Conservation (phyloP, 2,888 invertebrate genomes). For the Xestia sexstrigata region DNA sequence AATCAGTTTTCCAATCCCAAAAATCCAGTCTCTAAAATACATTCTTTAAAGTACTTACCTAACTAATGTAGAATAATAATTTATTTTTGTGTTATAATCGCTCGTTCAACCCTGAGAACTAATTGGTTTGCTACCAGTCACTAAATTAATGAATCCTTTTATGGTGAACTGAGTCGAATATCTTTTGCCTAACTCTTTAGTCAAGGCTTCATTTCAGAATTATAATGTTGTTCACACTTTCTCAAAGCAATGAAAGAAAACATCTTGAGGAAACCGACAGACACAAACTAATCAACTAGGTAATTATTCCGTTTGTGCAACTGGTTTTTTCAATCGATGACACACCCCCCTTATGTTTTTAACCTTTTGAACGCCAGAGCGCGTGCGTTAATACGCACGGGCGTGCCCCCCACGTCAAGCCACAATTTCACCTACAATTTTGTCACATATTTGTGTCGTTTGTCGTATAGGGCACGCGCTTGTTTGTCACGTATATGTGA, state of each 20-base stretch:
- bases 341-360: not conserved
- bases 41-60: not conserved
- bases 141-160: constrained; percentile 37
- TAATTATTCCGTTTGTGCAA: not conserved
- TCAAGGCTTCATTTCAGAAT: constrained; percentile 8
- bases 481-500: too few species aligned
- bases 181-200: not conserved
- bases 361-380: not conserved
- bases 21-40: too few species aligned
- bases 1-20: too few species aligned
- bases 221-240: not conserved
- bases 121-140: constrained; percentile 38
- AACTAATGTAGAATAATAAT: not conserved
- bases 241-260: not conserved
- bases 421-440: too few species aligned
- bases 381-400: too few species aligned
- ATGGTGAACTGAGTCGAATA: constrained; percentile 13
- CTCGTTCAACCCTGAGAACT: constrained; percentile 37
- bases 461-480: too few species aligned
- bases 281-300: not conserved
- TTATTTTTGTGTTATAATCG: constrained; percentile 22
- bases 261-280: not conserved
- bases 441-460: too few species aligned
- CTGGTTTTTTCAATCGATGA: not conserved
- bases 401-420: too few species aligned